Conservation (phyloP, 2,888 invertebrate species). For the Erannis defoliaria region DNA sequence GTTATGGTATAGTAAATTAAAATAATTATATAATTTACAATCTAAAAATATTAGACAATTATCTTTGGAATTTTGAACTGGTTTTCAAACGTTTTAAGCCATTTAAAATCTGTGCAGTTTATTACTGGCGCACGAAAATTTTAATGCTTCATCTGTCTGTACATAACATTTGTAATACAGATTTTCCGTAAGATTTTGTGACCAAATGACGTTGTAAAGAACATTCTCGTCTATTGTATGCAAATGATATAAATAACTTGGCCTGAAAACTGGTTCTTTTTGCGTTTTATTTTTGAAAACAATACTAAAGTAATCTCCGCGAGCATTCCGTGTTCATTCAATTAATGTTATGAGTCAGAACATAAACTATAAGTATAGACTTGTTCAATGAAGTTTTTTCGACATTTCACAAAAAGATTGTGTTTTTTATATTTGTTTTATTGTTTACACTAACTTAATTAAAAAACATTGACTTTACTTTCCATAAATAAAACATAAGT, state of each 20-base stretch:
- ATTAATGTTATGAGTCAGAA: background rate
- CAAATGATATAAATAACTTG: constrained; percentile 23
- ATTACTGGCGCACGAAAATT: background rate
- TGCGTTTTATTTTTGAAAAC: constrained; percentile 5
- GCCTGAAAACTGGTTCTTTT: constrained; percentile 1
- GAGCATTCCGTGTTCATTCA: background rate
- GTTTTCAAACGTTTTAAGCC: background rate
- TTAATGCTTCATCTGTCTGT: background rate
- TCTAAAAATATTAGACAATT: background rate
- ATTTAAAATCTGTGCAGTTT: background rate
- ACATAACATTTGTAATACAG: background rate
- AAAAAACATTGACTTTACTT: no score
- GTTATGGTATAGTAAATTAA: background rate
- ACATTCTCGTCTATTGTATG: constrained; percentile 33
- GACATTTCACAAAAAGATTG: no score
- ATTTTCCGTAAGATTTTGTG: constrained; percentile 6
- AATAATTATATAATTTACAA: background rate
- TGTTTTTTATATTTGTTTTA: no score
- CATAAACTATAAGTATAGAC: no score
- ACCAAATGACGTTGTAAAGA: background rate
- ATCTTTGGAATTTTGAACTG: constrained; percentile 1
- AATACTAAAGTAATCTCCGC: constrained; percentile 8
- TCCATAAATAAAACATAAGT: no score
- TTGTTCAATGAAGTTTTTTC: no score
- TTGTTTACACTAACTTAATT: no score